phyloP scores from a whole-genome alignment of 2,888 invertebrate species.

The Leptogaster cylindrica region DNA sequence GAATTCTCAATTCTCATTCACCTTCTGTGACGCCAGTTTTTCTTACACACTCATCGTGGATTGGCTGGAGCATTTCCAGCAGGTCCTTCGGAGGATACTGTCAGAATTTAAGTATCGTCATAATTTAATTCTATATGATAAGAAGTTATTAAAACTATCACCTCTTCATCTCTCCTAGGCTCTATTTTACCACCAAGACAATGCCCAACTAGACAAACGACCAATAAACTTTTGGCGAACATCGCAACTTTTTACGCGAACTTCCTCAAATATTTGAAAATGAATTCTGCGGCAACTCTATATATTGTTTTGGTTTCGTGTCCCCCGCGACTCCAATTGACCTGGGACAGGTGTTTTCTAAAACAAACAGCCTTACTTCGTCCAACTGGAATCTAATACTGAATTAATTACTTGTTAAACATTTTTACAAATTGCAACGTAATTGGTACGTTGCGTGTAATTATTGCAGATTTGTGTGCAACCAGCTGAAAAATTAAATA shows the following conservation, averaged over 20 bases:
- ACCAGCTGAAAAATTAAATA: constrained; percentile 13
- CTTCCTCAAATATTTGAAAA: neutral
- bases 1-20: constrained; percentile 48
- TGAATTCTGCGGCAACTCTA: no score
- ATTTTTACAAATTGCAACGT: constrained; percentile 13
- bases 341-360: no score
- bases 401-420: constrained; percentile 3
- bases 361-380: no score
- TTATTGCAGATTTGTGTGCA: neutral
- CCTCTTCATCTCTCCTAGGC: constrained; percentile 25
- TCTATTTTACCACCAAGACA: constrained; percentile 15
- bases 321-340: no score
- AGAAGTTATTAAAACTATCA: constrained; percentile 3
- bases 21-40: constrained; percentile 59
- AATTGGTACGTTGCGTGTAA: neutral
- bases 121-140: constrained; percentile 10
- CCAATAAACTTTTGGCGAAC: neutral
- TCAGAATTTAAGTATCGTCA: no score
- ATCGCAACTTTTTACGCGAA: neutral
- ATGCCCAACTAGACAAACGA: neutral
- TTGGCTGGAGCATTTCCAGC: constrained; percentile 55
- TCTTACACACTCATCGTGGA: constrained; percentile 56
- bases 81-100: constrained; percentile 59
- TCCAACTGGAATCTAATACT: constrained; percentile 25
- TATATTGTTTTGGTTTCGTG: no score